Conservation (phyloP, 2,113 vertebrate species). For the Entomyzon cyanotis region DNA sequence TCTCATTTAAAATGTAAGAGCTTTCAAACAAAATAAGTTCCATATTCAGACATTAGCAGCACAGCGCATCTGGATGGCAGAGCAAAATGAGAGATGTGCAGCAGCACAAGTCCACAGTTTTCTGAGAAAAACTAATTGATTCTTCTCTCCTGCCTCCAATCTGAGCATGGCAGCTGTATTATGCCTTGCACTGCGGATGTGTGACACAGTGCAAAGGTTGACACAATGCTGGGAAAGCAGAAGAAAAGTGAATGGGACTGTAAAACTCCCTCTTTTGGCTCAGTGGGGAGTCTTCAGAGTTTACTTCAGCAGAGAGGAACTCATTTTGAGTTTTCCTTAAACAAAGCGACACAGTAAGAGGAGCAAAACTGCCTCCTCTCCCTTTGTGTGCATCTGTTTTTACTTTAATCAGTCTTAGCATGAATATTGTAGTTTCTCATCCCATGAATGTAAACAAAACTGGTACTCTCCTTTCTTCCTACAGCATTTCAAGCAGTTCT, state of each 20-base stretch:
- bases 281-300: slow-evolving; percentile 30
- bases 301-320: slow-evolving; percentile 52
- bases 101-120: not conserved
- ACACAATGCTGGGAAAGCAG: slow-evolving; percentile 58
- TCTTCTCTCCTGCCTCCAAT: not conserved
- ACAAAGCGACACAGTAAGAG: slow-evolving; percentile 23
- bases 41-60: not conserved
- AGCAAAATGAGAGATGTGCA: not conserved
- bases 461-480: not conserved
- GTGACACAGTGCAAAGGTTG: slow-evolving; percentile 54
- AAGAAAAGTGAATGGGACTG: slow-evolving; percentile 31
- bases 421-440: slow-evolving; percentile 45
- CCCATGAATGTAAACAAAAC: slow-evolving; percentile 43
- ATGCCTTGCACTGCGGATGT: slow-evolving; percentile 23
- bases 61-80: not conserved
- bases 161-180: not conserved
- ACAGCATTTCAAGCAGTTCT: not conserved
- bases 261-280: slow-evolving; percentile 30
- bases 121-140: not conserved
- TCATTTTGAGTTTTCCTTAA: slow-evolving; percentile 37
- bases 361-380: not conserved
- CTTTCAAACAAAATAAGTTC: not conserved
- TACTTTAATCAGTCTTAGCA: slow-evolving; percentile 11
- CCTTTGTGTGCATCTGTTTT: slow-evolving; percentile 25
- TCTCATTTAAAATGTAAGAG: not conserved